Evolutionary conservation across 1,140 invertebrate species (phyloP), one percentile per base, ranked within the genome.

Genomic region (Lamellibrachia luymesi): DNA sequence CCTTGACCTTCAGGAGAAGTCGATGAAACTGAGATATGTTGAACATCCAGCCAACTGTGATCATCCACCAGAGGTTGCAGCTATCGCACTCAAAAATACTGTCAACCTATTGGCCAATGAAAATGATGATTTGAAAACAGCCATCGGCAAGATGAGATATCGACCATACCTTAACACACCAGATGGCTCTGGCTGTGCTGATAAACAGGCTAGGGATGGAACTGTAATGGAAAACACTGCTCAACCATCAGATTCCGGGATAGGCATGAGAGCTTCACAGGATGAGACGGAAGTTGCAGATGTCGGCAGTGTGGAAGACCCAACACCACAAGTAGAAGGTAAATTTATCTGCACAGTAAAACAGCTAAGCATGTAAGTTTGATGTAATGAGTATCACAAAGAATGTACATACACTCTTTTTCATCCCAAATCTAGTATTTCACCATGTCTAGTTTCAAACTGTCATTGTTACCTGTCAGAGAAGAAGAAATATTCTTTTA

Each of bases 91-190:
- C 4, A 92, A 51, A 50, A 92, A 92, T 8, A 51, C 51, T 51
- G 92, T 64, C 49, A 52, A 92, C 92, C 50, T 25, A 25, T 10
- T 92, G 38, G 56, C 92, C 51, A 64, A 52, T 51, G 92, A 92
- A 92, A 92, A 92, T 51, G 38, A 51, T 52, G 92, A 92, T 8
- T 50, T 92, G 22, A 92, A 92, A 22, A 51, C 92, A n/a, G 50
- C 92, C 56, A 92, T 92, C 17, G 64, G 64, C 64, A 80, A 80
- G 64, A 80, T 80, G 64, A 6, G 64, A 2, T 80, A 80, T 80
- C 64, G 64, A 22, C 64, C 64, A 6, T 80, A 80, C 17, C 17
- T 80, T 10, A 80, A 80, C 64, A 22, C 64, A 17, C 52, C 52
- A 56, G 52, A 6, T 6, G 25, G 4, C 8, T 10, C 64, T 2